Evolutionary conservation across 2,888 invertebrate species (phyloP).

Genomic region (Heliconius sara): DNA sequence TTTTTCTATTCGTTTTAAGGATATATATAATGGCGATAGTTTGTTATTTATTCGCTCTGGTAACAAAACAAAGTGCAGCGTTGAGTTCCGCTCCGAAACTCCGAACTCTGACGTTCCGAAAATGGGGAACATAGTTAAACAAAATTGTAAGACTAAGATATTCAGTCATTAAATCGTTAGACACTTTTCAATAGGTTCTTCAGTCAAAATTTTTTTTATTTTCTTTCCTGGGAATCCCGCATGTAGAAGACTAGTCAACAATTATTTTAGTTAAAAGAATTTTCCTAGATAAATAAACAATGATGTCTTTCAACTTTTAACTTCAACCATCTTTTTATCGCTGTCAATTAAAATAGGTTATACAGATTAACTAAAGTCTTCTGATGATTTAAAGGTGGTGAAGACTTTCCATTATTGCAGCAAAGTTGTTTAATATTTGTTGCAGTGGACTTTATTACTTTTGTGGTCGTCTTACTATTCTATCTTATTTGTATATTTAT

Average conservation of each 20-base stretch:
- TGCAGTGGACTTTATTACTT: neutral
- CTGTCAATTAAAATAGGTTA: constrained; percentile 32
- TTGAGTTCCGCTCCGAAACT: too few species aligned
- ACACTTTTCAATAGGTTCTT: too few species aligned
- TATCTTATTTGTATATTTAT: neutral
- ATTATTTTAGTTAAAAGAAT: too few species aligned
- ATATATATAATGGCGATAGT: too few species aligned
- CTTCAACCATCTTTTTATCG: constrained; percentile 7
- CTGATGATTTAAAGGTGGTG: constrained; percentile 41
- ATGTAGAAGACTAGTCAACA: neutral
- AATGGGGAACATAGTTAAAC: too few species aligned
- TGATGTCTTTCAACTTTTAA: neutral
- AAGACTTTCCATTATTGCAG: constrained; percentile 39
- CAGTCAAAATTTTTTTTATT: neutral
- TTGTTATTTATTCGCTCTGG: too few species aligned
- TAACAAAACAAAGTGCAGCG: too few species aligned
- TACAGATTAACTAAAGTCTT: constrained; percentile 37
- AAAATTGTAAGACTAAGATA: too few species aligned
- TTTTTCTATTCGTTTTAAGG: too few species aligned
- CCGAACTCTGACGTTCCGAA: too few species aligned
- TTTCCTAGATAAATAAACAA: neutral
- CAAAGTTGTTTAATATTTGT: constrained; percentile 32
- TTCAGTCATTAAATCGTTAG: too few species aligned
- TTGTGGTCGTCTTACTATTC: neutral
- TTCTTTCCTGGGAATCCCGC: neutral